These are phyloP conservation scores for Cantharis rustica DNA, from an alignment of 2,888 invertebrate genomes.

Conservation along the genomic window DNA sequence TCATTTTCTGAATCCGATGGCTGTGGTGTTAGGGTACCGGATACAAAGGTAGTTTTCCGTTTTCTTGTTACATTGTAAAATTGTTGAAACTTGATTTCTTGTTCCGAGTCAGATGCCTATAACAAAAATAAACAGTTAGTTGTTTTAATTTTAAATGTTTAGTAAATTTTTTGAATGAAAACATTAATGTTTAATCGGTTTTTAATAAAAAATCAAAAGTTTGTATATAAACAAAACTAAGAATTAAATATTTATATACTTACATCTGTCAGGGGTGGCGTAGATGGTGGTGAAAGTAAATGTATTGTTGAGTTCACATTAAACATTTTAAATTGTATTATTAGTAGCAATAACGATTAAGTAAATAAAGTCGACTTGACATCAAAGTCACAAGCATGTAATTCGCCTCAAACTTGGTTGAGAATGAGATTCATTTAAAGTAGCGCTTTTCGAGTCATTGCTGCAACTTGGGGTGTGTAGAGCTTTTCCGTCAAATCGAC, in stretches of 20 bases:
- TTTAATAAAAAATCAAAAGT: not conserved
- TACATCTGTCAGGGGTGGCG: slow-evolving; percentile 68
- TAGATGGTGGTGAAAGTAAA: slow-evolving; percentile 71
- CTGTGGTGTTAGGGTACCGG: slow-evolving; percentile 71
- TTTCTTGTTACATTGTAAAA: slow-evolving; percentile 29
- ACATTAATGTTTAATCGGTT: not conserved
- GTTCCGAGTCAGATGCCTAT: slow-evolving; percentile 10
- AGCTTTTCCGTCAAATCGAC: slow-evolving; percentile 48
- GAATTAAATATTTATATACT: slow-evolving; percentile 34
- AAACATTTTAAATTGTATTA: slow-evolving; percentile 32
- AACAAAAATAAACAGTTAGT: slow-evolving; percentile 2
- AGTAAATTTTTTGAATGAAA: not conserved
- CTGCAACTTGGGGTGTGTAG: slow-evolving; percentile 57
- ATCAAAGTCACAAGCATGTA: slow-evolving; percentile 11
- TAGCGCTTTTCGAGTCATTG: slow-evolving; percentile 49
- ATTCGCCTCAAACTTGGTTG: slow-evolving; percentile 19
- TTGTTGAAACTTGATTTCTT: slow-evolving; percentile 13
- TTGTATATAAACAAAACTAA: not conserved
- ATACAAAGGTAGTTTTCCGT: slow-evolving; percentile 40
- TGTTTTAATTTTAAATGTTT: not conserved
- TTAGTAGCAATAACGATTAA: not conserved
- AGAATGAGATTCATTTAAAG: slow-evolving; percentile 44
- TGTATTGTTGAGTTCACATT: slow-evolving; percentile 32
- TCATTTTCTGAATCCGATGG: slow-evolving; percentile 80
- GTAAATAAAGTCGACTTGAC: not conserved